Evolutionary conservation across 2,888 invertebrate genomes (phyloP).

Genomic region (Lepidochrysops patricia): DNA sequence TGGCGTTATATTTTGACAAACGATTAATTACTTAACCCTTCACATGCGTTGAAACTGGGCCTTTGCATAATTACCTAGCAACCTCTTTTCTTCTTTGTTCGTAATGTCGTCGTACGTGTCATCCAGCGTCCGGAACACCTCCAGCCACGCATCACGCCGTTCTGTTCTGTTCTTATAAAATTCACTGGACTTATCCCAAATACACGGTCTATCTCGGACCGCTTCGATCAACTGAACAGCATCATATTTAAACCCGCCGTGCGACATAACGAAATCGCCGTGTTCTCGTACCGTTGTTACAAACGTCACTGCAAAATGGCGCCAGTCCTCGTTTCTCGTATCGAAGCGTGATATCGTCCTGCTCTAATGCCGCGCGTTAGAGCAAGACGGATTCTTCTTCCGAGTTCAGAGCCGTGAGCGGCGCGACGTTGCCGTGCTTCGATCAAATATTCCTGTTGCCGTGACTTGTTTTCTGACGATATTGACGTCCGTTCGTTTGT

Average conservation of each 20-base stretch:
- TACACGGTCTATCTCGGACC: slow-evolving; percentile 46
- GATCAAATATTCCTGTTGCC: no score
- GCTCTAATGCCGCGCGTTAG: slow-evolving; percentile 19
- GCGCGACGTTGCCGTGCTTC: not conserved
- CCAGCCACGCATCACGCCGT: slow-evolving; percentile 53
- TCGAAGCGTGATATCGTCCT: slow-evolving; percentile 36
- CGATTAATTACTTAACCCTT: no score
- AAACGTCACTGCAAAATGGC: slow-evolving; percentile 43
- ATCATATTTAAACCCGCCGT: slow-evolving; percentile 53
- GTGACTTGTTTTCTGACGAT: not conserved
- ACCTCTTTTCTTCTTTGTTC: slow-evolving; percentile 43
- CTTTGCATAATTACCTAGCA: slow-evolving; percentile 43
- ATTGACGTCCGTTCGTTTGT: not conserved
- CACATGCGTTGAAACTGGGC: no score
- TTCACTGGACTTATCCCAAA: slow-evolving; percentile 60
- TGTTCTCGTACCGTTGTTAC: slow-evolving; percentile 37
- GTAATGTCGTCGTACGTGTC: slow-evolving; percentile 42
- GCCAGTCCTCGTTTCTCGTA: slow-evolving; percentile 38
- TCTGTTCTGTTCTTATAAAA: slow-evolving; percentile 57
- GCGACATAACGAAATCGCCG: slow-evolving; percentile 31
- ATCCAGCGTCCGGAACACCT: slow-evolving; percentile 49
- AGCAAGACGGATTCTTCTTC: not conserved
- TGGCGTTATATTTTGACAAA: no score
- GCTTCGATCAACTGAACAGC: slow-evolving; percentile 42
- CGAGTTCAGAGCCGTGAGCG: slow-evolving; percentile 46